Conservation (phyloP, 2,888 invertebrate genomes). For the Ophraella communa region DNA sequence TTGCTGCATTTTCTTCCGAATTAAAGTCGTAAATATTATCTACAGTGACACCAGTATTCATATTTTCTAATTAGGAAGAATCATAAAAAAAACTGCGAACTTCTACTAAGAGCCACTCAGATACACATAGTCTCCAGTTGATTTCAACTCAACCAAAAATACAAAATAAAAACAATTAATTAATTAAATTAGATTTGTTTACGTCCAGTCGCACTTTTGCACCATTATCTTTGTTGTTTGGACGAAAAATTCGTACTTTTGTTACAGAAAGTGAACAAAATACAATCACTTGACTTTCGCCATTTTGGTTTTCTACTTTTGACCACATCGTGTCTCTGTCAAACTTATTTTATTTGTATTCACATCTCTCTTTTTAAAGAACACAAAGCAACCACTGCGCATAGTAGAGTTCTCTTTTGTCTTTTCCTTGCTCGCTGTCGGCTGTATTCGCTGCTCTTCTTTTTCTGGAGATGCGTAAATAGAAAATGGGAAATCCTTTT, state of each 20-base stretch:
- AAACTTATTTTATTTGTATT: slow-evolving; percentile 5
- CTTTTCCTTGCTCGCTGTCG: slow-evolving; percentile 10
- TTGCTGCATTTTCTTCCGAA: slow-evolving; percentile 85
- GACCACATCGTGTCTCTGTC: slow-evolving; percentile 31
- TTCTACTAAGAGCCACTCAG: slow-evolving; percentile 38
- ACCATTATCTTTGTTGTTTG: slow-evolving; percentile 35
- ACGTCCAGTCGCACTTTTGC: slow-evolving; percentile 53
- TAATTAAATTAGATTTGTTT: slow-evolving; percentile 41
- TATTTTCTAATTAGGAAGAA: slow-evolving; percentile 44
- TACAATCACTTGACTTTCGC: slow-evolving; percentile 51
- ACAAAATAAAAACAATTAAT: slow-evolving; percentile 39
- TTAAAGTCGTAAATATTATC: slow-evolving; percentile 80
- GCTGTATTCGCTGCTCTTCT: slow-evolving; percentile 11
- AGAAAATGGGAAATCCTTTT: slow-evolving; percentile 16
- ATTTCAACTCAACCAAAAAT: slow-evolving; percentile 39
- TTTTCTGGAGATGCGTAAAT: slow-evolving; percentile 22
- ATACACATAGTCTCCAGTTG: slow-evolving; percentile 43
- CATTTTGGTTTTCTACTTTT: slow-evolving; percentile 44
- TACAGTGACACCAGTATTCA: slow-evolving; percentile 61
- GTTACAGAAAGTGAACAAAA: slow-evolving; percentile 45
- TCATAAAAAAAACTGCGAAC: slow-evolving; percentile 27
- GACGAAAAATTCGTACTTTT: slow-evolving; percentile 41
- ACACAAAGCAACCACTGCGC: slow-evolving; percentile 40
- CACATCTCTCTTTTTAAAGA: slow-evolving; percentile 31
- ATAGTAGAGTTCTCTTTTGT: slow-evolving; percentile 25